Evolutionary conservation across 2,797 vertebrate genomes (phyloP), one percentile per base, ranked within the genome.

Genomic region (Spatula clypeata): DNA sequence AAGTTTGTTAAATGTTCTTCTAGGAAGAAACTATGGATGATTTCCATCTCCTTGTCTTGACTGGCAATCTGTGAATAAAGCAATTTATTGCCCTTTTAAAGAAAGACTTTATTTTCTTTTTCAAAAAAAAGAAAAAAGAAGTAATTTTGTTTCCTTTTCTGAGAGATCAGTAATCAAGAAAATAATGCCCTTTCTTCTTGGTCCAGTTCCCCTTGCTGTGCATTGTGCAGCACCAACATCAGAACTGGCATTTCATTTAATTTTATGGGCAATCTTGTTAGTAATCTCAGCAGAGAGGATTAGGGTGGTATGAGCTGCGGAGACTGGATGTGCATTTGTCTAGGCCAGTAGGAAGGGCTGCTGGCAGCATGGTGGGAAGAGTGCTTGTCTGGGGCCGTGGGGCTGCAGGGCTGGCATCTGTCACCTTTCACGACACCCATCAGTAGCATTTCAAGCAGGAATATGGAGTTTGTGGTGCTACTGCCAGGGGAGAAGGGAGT

Each of bases 181-280:
- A 82, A 88, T 60, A 61, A 32, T 60, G 24, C 75, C 16, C 27
- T 69, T 94, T 94, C 60, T 79, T 92, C 73, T 90, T 57, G 86
- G 62, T 57, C 49, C 82, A 65, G 36, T 75, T 94, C 44, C 19
- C 21, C 36, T 66, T 91, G 40, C 51, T 72, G 27, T 86, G 62
- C 44, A 15, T 21, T 65, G 54, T 40, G 34, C 49, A 65, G 71
- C 74, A 71, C 31, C 32, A 62, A 36, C 24, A 45, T 9, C 5
- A 1, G 58, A 90, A 81, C 36, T 64, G 79, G 64, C 60, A 23
- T 93, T 90, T 81, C 40, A 32, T 86, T 95, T 86, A 29, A 75
- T 94, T 86, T 94, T 88, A n/a, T 24, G 20, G 72, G 64, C 70
- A 57, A 36, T 57, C 83, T 82, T 67, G 17, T 94, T 79, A 76